Base-by-base conservation (phyloP, 2,113 vertebrate genomes). In the Euleptes europaea region DNA sequence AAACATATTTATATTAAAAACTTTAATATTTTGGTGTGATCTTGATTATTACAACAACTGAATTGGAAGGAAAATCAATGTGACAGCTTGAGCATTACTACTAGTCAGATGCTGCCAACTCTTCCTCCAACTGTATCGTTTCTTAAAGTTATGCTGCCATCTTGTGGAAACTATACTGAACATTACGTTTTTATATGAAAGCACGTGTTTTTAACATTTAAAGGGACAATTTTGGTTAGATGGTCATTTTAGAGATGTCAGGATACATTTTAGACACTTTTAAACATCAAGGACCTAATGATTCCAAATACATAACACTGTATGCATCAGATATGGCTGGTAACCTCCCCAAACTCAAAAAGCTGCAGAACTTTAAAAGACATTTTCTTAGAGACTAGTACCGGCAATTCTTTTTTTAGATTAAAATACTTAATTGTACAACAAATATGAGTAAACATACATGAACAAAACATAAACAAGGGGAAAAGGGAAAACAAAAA, bases 71-170 rank as follows among this genome's bases (percentile, higher is more conserved):
- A 23, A 78, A 2, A 1, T 2, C 6, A 67, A 26, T n/a, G 9
- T 67, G 1, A 5, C 71, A 83, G 76, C 86, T 44, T 0, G 2
- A 84, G 87, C 83, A 14, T 11, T 63, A 79, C 17, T 7, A 1
- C 28, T 17, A 66, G 66, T 69, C 0, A 75, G n/a, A 49, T 3
- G 17, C 80, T 4, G 2, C 5, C n/a, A 54, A 23, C 26, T 42
- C 11, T 40, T 57, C 54, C 4, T 83, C 40, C 65, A n/a, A 12
- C 44, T 14, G 60, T 28, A n/a, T 49, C 69, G 51, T 86, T 92
- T 67, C 51, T 66, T 85, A 13, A 87, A 17, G 5, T 79, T 90
- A 8, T 94, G 89, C 92, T 94, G 93, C 94, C 94, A 89, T 54
- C 93, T 91, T 73, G 91, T 92, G 94, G 94, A 82, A 86, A 69